Base-by-base conservation (phyloP, 2,113 vertebrate species). In the Ammodytes dubius region DNA sequence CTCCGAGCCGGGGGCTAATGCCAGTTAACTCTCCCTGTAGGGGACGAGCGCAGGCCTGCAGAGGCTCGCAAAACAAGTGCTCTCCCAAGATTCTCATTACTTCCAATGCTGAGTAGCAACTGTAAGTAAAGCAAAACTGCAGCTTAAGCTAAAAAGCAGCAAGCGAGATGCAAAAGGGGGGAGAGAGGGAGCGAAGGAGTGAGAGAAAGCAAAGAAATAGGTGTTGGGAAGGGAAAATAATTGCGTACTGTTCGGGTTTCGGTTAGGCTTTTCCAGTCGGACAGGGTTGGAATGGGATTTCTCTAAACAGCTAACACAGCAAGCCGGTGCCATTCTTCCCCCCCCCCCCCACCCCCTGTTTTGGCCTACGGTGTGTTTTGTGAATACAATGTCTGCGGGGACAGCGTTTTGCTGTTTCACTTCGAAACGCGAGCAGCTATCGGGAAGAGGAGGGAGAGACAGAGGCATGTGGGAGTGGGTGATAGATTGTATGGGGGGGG, bases 41-140 rank as follows among this genome's bases (percentile, higher is more conserved):
- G 91, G 91, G 86, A 91, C 71, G 54, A 84, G 84, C 50, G 49
- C 83, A 54, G 91, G 91, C 89, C 90, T 85, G 88, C 85, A 87
- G 87, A 86, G 86, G 86, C 85, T 91, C 82, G 40, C 91, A 92
- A 92, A 93, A 93, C 91, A 94, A 91, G 89, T 82, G 79, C 87
- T 92, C 92, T 95, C 95, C 94, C 92, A 88, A 94, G 94, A 92
- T 94, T 91, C 94, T 95, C 95, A 95, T 95, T 95, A 95, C 92
- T 86, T 92, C 90, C 90, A 83, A 69, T 89, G 78, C 91, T 89
- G 92, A 93, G 92, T 86, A 93, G 88, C 88, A 90, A 94, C 82
- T 93, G 93, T 93, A 95, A 93, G 93, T 93, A 93, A 92, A 90
- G 88, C 81, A 94, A 95, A 95, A 95, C 84, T 95, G 94, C 94